Percentiles rank a stretch among this genome's conserved stretches.
Evolutionary conservation across 2,888 invertebrate genomes (phyloP).

Genomic region (Rhorus exstirpatorius): DNA sequence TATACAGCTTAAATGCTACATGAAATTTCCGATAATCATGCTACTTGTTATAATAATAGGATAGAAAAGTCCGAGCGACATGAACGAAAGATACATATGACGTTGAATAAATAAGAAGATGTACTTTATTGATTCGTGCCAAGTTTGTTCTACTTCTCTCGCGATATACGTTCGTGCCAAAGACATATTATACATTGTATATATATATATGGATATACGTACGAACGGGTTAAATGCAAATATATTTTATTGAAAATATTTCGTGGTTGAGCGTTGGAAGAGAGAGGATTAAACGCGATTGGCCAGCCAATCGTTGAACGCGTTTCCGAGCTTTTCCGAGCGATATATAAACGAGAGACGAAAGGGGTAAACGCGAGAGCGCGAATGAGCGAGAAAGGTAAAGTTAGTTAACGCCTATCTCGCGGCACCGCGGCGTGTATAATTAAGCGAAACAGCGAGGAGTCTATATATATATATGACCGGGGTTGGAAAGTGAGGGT

Average conservation of each 20-base stretch:
- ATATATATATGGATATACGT: background rate
- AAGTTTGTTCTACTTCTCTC: conserved; percentile 39
- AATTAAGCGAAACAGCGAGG: conserved; percentile 83
- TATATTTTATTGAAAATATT: background rate
- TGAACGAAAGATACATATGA: background rate
- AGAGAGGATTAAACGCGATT: conserved; percentile 54
- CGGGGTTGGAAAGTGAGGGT: conserved; percentile 63
- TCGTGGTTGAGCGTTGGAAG: conserved; percentile 13
- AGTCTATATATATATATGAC: background rate
- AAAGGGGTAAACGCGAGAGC: conserved; percentile 78
- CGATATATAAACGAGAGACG: conserved; percentile 61
- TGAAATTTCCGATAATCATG: conserved; percentile 37
- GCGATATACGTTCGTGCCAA: conserved; percentile 9
- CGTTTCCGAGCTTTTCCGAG: conserved; percentile 73
- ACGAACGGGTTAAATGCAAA: conserved; percentile 13
- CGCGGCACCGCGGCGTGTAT: conserved; percentile 72
- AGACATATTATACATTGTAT: too few species aligned
- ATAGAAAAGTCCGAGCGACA: background rate
- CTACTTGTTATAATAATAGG: conserved; percentile 47
- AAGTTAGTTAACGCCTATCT: conserved; percentile 84
- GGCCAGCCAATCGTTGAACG: conserved; percentile 77
- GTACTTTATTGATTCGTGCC: conserved; percentile 15
- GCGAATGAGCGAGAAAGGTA: conserved; percentile 74
- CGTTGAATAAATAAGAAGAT: conserved; percentile 30
- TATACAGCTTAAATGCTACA: background rate